phyloP scores from a whole-genome alignment of 2,888 invertebrate species.

The Drosophila paramelanica region DNA sequence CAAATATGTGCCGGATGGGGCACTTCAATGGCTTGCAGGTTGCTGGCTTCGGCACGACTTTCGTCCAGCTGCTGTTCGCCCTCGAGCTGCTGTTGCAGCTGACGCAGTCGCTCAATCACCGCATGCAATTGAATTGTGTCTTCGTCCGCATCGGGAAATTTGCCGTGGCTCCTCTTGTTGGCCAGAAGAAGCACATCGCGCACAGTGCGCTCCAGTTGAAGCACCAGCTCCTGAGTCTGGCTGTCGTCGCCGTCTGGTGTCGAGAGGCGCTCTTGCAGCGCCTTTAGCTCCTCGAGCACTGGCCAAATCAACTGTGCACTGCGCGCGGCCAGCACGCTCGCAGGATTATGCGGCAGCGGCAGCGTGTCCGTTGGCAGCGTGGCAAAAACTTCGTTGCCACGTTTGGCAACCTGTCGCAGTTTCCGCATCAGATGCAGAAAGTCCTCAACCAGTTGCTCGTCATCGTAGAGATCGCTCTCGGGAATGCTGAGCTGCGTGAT shows the following conservation, averaged over 20 bases:
- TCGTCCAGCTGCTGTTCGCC: conserved; percentile 12
- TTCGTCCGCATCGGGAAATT: conserved; percentile 21
- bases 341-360: conserved; percentile 70
- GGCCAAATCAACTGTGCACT: conserved; percentile 78
- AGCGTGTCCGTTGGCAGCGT: conserved; percentile 53
- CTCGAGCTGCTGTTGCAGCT: conserved; percentile 57
- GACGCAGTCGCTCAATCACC: conserved; percentile 67
- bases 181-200: conserved; percentile 70
- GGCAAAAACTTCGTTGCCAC: conserved; percentile 37
- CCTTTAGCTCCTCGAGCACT: conserved; percentile 67
- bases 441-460: conserved; percentile 78
- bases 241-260: conserved; percentile 31
- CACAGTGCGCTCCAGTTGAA: conserved; percentile 56
- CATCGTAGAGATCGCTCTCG: conserved; percentile 80
- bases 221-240: conserved; percentile 46
- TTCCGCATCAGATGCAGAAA: conserved; percentile 68
- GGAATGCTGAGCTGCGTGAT: conserved; percentile 81
- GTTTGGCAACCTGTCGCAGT: conserved; percentile 39
- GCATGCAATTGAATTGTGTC: conserved; percentile 52
- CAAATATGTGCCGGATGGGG: conserved; percentile 7
- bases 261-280: conserved; percentile 52
- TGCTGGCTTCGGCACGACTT: conserved; percentile 16
- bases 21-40: conserved; percentile 7
- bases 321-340: conserved; percentile 74
- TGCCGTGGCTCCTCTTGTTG: conserved; percentile 22